These are phyloP conservation scores for Acleris cristana DNA, from an alignment of 2,888 invertebrate species.

Conservation along the genomic window DNA sequence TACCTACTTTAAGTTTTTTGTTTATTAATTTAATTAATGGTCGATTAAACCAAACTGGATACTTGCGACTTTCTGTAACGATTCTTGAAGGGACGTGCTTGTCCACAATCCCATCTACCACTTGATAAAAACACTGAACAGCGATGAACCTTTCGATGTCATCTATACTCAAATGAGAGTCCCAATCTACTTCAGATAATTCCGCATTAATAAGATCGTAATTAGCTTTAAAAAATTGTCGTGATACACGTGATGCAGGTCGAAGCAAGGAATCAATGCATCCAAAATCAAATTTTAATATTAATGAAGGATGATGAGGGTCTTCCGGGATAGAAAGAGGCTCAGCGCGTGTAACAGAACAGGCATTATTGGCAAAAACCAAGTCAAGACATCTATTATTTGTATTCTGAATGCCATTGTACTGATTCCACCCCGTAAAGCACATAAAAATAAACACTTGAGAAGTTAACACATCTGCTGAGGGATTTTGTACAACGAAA, in stretches of 20 bases:
- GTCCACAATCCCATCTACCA: not conserved
- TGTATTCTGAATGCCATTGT: not conserved
- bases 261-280: not conserved
- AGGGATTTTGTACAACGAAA: not conserved
- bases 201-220: not conserved
- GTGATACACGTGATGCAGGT: not conserved
- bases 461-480: not conserved
- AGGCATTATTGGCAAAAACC: not conserved
- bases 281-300: not conserved
- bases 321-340: not conserved
- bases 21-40: not conserved
- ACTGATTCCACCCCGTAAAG: not conserved
- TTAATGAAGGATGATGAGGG: not conserved
- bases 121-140: not conserved
- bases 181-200: not conserved
- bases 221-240: not conserved
- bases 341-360: not conserved
- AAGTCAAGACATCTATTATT: constrained; percentile 1
- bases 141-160: not conserved
- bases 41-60: not conserved
- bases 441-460: not conserved
- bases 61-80: not conserved
- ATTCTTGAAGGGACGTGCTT: not conserved
- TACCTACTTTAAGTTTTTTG: not conserved
- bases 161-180: not conserved